Base-by-base conservation (phyloP, 2,888 invertebrate species). In the Oeneis ivallda region DNA sequence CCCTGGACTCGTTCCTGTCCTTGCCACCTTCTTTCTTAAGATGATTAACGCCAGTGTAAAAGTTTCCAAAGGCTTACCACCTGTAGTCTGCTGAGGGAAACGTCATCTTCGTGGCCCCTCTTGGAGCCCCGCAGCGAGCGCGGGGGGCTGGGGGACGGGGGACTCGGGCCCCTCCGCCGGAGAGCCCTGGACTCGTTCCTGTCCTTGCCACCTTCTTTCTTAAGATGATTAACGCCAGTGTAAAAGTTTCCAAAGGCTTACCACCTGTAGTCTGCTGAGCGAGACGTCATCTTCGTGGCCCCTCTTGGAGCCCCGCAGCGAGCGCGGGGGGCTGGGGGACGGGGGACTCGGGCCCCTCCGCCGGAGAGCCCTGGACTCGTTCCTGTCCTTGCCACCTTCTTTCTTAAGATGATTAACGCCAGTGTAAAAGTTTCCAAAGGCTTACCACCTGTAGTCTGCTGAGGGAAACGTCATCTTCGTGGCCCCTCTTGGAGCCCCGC, bases 51-150 rank as follows among this genome's bases (percentile, higher is more conserved):
- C 2, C 26, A 26, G 26, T 26, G 3, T 26, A 26, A 26, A 5
- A 26, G 5, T 26, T 26, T 26, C 26, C 5, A 47, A 17, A 10
- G 10, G 9, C 11, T 19, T 19, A 50, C n/a, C n/a, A n/a, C 49
- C 49, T 50, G 49, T 11, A 34, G 1, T 1, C 53, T 53, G 15
- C 34, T 37, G 32, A 53, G 52, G 0, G 49, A 50, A 4, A 50
- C 17, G 7, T 66, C 63, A 5, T 72, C 71, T 0, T 66, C 65
- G 7, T 60, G 37, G 0, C n/a, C 15, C n/a, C 71, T 58, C 50
- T 63, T 64, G 0, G 43, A 52, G 7, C 66, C 59, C 9, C 68
- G 54, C 15, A 52, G 26, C 3, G 47, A 54, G 0, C 62, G 71
- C 0, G 50, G 4, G 32, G 70, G 70, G 37, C 60, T 60, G 9